Percentiles rank a stretch among this genome's conserved stretches.
phyloP scores from a whole-genome alignment of 2,888 invertebrate genomes.

The Torymus tubicola region DNA sequence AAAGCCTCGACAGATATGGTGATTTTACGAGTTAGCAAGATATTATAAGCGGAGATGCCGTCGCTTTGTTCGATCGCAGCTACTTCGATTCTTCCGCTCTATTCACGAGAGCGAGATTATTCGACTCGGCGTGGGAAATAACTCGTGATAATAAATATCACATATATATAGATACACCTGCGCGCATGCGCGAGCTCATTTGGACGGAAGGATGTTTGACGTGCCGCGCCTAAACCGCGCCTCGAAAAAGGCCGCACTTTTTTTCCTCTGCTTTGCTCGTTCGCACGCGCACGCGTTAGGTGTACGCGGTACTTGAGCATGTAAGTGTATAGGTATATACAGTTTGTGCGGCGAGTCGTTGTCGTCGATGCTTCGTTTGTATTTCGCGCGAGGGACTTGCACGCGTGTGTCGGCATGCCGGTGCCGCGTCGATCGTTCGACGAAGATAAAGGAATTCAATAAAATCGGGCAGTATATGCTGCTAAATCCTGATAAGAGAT shows the following conservation, averaged over 20 bases:
- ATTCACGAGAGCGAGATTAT: conserved; percentile 29
- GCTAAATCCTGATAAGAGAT: too few relatives aligned
- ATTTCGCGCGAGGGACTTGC: conserved; percentile 45
- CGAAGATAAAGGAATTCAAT: conserved; percentile 46
- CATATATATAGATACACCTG: conserved; percentile 35
- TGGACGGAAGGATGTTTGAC: conserved; percentile 74
- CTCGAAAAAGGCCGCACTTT: conserved; percentile 54
- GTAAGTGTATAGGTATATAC: not conserved
- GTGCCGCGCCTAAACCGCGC: conserved; percentile 73
- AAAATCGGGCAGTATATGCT: conserved; percentile 6
- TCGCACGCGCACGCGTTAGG: not conserved
- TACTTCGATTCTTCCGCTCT: conserved; percentile 12
- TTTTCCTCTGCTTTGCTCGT: conserved; percentile 32
- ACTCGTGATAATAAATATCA: conserved; percentile 60
- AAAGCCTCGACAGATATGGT: not conserved
- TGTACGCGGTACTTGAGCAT: too few relatives aligned
- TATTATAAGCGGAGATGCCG: conserved; percentile 21
- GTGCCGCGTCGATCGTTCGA: conserved; percentile 4
- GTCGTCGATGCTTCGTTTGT: conserved; percentile 22
- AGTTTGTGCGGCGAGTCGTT: conserved; percentile 27
- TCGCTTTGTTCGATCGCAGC: conserved; percentile 20
- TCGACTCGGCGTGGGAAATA: conserved; percentile 59
- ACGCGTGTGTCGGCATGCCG: conserved; percentile 31
- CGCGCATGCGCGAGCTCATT: conserved; percentile 57
- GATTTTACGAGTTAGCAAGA: conserved; percentile 34